Conservation (phyloP, 2,888 invertebrate genomes). For the Stictocephala bisonia region DNA sequence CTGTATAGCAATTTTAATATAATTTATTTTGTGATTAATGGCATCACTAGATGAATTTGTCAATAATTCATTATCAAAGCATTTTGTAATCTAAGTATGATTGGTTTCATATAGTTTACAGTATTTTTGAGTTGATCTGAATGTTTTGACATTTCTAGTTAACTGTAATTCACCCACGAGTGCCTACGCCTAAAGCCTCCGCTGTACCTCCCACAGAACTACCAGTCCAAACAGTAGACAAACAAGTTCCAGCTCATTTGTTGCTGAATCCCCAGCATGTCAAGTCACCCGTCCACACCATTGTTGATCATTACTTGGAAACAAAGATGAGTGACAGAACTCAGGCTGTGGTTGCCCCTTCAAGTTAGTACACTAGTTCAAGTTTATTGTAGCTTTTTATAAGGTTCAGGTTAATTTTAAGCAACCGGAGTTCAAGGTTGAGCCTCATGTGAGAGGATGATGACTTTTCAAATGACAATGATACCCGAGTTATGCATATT, state of each 20-base stretch:
- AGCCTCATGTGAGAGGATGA: too few relatives aligned
- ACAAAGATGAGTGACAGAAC: constrained; percentile 64
- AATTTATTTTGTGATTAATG: too few relatives aligned
- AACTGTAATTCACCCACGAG: constrained; percentile 90
- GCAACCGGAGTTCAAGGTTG: too few relatives aligned
- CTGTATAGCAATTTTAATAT: too few relatives aligned
- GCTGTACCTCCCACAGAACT: constrained; percentile 28
- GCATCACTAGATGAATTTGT: too few relatives aligned
- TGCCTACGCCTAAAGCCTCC: constrained; percentile 62
- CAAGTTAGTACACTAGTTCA: constrained; percentile 62
- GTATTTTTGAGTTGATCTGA: constrained; percentile 25
- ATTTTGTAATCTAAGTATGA: too few relatives aligned
- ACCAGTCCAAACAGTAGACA: constrained; percentile 52
- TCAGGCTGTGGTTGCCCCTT: constrained; percentile 64
- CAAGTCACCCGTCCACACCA: constrained; percentile 67
- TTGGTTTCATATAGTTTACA: neutral
- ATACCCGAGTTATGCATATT: too few relatives aligned
- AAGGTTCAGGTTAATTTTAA: too few relatives aligned
- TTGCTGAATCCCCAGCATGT: constrained; percentile 73
- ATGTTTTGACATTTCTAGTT: constrained; percentile 68
- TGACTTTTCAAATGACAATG: too few relatives aligned
- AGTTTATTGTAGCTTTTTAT: too few relatives aligned
- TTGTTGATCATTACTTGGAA: constrained; percentile 63
- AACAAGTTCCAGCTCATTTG: constrained; percentile 68
- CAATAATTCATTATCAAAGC: too few relatives aligned